phyloP scores from a whole-genome alignment of 1,140 invertebrate genomes.

The Musca vetustissima region DNA sequence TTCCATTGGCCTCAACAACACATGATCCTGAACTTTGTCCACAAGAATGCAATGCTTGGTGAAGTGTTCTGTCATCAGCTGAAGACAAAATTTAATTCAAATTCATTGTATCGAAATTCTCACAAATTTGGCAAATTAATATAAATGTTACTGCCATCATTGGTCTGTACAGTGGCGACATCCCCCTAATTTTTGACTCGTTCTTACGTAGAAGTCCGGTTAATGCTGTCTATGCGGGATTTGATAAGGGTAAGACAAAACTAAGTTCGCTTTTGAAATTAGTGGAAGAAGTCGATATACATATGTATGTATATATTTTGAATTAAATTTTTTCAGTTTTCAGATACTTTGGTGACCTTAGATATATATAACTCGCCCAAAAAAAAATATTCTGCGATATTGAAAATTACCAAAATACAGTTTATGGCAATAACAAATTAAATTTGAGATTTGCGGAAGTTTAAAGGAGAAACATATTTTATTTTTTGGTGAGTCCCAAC shows the following conservation, averaged over 20 bases:
- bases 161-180: conserved; percentile 43
- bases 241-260: conserved; percentile 40
- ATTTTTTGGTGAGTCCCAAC: too few relatives aligned
- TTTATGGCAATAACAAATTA: conserved; percentile 32
- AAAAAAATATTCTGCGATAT: conserved; percentile 50
- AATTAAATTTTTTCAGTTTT: too few relatives aligned
- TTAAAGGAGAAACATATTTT: too few relatives aligned
- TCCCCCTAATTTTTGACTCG: conserved; percentile 42
- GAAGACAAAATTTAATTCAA: conserved; percentile 40
- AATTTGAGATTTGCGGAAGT: conserved; percentile 29
- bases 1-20: conserved; percentile 29
- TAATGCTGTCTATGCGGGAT: conserved; percentile 47
- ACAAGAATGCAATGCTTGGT: conserved; percentile 45
- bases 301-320: too few relatives aligned
- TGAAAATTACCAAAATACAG: conserved; percentile 38
- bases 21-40: conserved; percentile 47
- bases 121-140: conserved; percentile 27
- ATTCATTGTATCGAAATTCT: conserved; percentile 35
- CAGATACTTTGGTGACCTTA: background rate
- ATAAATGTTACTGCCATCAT: conserved; percentile 40
- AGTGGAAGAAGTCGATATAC: too few relatives aligned
- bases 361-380: conserved; percentile 43
- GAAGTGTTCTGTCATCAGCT: conserved; percentile 44
- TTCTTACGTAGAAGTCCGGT: conserved; percentile 41
- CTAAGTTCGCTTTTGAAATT: too few relatives aligned